These are phyloP conservation scores for Anastatus disparis DNA, from an alignment of 1,140 invertebrate genomes.

Conservation along the genomic window DNA sequence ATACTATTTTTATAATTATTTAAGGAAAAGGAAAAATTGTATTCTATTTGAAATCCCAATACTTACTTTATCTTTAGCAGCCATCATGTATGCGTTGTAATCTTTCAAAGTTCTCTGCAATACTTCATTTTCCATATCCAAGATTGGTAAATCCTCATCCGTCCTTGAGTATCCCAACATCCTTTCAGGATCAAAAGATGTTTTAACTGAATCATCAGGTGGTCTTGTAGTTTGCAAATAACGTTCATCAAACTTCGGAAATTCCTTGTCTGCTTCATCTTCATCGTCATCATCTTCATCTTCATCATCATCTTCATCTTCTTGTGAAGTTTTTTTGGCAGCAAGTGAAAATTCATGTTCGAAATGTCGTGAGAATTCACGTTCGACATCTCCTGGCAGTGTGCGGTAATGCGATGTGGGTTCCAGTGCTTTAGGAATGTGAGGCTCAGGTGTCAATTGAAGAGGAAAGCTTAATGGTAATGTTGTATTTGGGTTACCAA, in stretches of 20 bases:
- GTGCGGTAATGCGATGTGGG: background rate
- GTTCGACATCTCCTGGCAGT: conserved; percentile 12
- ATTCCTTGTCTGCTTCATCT: background rate
- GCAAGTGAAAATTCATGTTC: conserved; percentile 12
- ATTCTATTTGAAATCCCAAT: too few species aligned
- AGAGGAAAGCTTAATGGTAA: background rate
- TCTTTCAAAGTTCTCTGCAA: conserved; percentile 56
- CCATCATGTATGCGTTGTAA: conserved; percentile 57
- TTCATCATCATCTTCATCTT: background rate
- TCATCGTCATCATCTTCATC: background rate
- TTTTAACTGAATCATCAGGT: conserved; percentile 6
- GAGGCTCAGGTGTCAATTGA: conserved; percentile 30
- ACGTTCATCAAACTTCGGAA: conserved; percentile 29
- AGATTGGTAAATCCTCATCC: conserved; percentile 54
- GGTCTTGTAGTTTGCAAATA: background rate
- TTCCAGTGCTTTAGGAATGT: conserved; percentile 1
- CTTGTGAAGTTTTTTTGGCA: background rate
- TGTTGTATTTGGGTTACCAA: background rate
- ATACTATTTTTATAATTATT: too few species aligned
- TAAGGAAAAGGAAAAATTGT: too few species aligned
- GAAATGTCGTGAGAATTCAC: conserved; percentile 23
- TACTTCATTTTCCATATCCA: conserved; percentile 59
- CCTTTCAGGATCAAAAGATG: conserved; percentile 51
- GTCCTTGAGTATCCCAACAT: conserved; percentile 60
- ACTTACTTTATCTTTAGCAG: background rate